Evolutionary conservation across 30 jellyfish, hydroid and myxozoan species (phyloP), one percentile per base, ranked within the genome.

Genomic region (Pseudorhiza aurosa): DNA sequence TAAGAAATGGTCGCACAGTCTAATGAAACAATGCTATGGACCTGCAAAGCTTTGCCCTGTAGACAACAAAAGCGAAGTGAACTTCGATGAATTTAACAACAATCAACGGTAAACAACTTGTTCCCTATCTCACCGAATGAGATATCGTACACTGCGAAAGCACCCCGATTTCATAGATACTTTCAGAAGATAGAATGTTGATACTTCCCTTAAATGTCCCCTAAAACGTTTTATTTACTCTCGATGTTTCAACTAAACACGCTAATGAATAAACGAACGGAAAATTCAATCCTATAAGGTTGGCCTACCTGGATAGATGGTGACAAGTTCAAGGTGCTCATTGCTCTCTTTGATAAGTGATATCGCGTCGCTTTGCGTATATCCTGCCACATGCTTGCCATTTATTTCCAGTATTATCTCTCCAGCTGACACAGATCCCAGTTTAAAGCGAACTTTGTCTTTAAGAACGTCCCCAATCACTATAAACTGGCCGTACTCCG

Each of bases 401-500:
- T 94, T 94, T 4, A 94, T 94, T 58, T 94, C 97, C 24, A 94
- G 87, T 56, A 94, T 65, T 1, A 94, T 53, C 85, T 88, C 97
- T 31, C 99, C 99, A 59, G 96, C 98, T 2, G 99, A 81, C 62
- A 93, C 77, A 32, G 93, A 72, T 9, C 97, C 97, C 26, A 79
- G 75, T 65, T 72, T 72, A 70, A 50, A 93, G 62, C 87, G 74
- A 1, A 93, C 99, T 68, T 87, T 93, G 50, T 81, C 89, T 8
- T 88, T 88, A 7, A 94, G 71, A 1, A 94, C 94, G 64, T 88
- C 97, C 37, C 99, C 99, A 64, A 94, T 83, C 24, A 94, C 99
- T 57, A 94, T 96, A 88, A 94, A 88, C 28, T 94, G 99, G 2
- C 99, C 99, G 74, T 94, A 87, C 60, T 94, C 99, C 32, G 99